A percentile compares a stretch with the other conserved stretches of the same genome.
Evolutionary conservation across 2,113 vertebrate species (phyloP).

Genomic region (Isichthys henryi): DNA sequence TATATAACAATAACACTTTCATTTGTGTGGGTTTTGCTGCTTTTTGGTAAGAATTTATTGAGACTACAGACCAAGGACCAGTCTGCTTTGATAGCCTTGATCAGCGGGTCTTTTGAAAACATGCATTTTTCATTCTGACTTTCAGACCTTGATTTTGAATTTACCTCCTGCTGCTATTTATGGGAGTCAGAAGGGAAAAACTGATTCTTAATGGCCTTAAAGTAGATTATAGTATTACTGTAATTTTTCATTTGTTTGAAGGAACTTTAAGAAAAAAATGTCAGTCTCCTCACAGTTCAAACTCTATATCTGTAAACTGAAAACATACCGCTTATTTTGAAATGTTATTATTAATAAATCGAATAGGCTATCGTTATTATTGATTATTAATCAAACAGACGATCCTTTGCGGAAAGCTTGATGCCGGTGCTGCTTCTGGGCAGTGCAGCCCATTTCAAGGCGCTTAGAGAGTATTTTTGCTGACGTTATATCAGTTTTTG

Average conservation of each 20-base stretch:
- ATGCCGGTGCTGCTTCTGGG: not conserved
- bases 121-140: not conserved
- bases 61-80: not conserved
- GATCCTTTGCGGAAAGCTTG: not conserved
- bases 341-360: not conserved
- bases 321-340: not conserved
- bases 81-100: not conserved
- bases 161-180: not conserved
- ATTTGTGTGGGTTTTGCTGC: not conserved
- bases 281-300: not conserved
- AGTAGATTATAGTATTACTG: not conserved
- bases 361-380: not conserved
- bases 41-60: not conserved
- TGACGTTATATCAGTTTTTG: conserved; percentile 5
- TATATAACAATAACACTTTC: not conserved
- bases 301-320: not conserved
- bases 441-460: not conserved
- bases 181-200: not conserved
- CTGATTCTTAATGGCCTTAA: not conserved
- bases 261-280: not conserved
- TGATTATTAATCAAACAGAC: not conserved
- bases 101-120: not conserved
- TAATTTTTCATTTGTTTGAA: not conserved
- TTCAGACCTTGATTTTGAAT: not conserved
- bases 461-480: not conserved